Evolutionary conservation across 1,140 invertebrate genomes (phyloP).

Genomic region (Drosophila erecta): DNA sequence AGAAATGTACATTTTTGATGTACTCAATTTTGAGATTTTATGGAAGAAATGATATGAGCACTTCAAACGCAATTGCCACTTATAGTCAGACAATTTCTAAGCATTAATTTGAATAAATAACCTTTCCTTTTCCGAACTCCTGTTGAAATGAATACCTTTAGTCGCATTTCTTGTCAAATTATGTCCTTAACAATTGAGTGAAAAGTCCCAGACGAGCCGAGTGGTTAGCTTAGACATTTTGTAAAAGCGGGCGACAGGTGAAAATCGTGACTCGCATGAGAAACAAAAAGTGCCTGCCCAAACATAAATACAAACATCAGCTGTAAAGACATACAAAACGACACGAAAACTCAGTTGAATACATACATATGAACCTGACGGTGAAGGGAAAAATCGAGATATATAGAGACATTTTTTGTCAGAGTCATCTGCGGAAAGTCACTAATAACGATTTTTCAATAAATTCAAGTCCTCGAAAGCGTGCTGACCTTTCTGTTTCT

Average conservation of each 20-base stretch:
- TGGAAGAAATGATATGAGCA: no score
- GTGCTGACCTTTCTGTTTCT: not conserved
- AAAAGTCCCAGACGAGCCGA: constrained; percentile 9
- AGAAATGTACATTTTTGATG: not conserved
- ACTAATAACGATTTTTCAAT: constrained; percentile 19
- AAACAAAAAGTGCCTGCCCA: constrained; percentile 1
- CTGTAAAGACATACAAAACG: not conserved
- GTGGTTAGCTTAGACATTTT: constrained; percentile 13
- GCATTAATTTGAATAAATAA: not conserved
- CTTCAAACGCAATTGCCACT: not conserved
- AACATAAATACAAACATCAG: constrained; percentile 10
- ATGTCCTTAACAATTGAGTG: constrained; percentile 14
- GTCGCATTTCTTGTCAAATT: not conserved
- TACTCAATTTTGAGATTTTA: not conserved
- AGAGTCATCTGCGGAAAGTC: constrained; percentile 11
- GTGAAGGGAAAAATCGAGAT: not conserved
- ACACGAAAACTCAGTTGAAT: not conserved
- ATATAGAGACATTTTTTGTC: constrained; percentile 1
- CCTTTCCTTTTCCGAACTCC: not conserved
- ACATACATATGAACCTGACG: not conserved
- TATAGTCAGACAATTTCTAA: not conserved
- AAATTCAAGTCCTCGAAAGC: constrained; percentile 2
- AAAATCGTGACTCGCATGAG: constrained; percentile 9
- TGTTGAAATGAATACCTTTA: not conserved
- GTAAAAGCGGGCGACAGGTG: constrained; percentile 8